Conservation (phyloP, 2,888 invertebrate species). For the Luperina nickerlii region DNA sequence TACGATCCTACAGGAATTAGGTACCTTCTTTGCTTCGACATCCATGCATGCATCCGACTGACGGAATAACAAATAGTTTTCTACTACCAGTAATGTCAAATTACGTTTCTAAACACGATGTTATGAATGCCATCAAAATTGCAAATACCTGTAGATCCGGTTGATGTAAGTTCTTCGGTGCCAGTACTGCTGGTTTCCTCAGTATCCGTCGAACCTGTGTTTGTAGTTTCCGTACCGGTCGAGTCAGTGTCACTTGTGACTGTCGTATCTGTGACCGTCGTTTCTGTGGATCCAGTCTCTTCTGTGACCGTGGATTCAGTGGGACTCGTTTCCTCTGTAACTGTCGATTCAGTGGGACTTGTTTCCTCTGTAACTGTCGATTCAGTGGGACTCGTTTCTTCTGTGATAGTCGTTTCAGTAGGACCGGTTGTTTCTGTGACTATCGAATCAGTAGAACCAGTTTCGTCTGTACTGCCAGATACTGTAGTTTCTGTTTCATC, state of each 20-base stretch:
- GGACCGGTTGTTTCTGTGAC: slow-evolving; percentile 2
- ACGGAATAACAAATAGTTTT: not conserved
- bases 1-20: no score
- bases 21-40: not conserved
- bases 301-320: slow-evolving; percentile 49
- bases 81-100: not conserved
- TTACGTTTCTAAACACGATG: not conserved
- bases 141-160: slow-evolving; percentile 27
- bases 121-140: not conserved
- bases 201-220: slow-evolving; percentile 24
- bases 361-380: slow-evolving; percentile 22
- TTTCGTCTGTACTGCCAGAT: slow-evolving; percentile 22
- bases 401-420: slow-evolving; percentile 31
- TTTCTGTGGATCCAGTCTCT: slow-evolving; percentile 9
- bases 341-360: slow-evolving; percentile 15
- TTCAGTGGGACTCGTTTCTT: slow-evolving; percentile 15
- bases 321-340: slow-evolving; percentile 6
- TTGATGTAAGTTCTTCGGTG: slow-evolving; percentile 41
- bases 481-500: slow-evolving; percentile 13
- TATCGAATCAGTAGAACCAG: slow-evolving; percentile 4
- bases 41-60: not conserved
- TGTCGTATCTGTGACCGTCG: not conserved
- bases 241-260: slow-evolving; percentile 35
- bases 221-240: slow-evolving; percentile 30
- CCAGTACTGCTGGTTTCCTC: slow-evolving; percentile 28